A percentile compares a stretch with the other conserved stretches of the same genome.
Evolutionary conservation across 2,797 vertebrate genomes (phyloP).

Genomic region (Orestias chungarensis): DNA sequence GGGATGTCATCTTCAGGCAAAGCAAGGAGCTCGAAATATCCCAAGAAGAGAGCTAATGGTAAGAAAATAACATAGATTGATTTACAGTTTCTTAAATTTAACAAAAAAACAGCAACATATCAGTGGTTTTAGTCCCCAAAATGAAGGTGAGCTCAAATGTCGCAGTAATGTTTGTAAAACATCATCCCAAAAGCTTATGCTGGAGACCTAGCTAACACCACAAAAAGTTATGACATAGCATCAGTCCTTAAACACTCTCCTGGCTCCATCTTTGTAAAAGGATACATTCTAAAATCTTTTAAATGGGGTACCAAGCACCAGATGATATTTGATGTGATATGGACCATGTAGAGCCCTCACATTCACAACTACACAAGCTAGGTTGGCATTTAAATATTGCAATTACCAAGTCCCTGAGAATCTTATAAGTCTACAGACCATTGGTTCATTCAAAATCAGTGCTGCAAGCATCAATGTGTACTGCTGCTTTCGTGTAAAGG

Average conservation of each 20-base stretch:
- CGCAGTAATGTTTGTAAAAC: neutral
- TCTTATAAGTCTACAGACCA: neutral
- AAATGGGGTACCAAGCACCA: neutral
- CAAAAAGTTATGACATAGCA: neutral
- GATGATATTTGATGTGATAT: neutral
- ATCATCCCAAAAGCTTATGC: neutral
- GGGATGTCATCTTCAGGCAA: slow-evolving; percentile 90
- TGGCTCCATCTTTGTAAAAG: neutral
- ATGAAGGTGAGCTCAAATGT: neutral
- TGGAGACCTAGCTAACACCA: neutral
- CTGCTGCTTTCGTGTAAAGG: neutral
- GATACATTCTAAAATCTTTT: neutral
- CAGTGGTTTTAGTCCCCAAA: neutral
- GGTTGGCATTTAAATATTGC: neutral
- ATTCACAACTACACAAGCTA: neutral
- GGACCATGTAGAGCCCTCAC: neutral
- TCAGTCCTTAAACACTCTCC: neutral
- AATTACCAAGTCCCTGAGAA: no score
- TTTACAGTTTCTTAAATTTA: neutral
- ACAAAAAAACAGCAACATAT: neutral
- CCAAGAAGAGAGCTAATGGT: slow-evolving; percentile 94
- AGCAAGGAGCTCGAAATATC: slow-evolving; percentile 89
- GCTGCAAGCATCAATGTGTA: neutral
- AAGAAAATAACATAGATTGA: slow-evolving; percentile 43
- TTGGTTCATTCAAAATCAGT: neutral